Evolutionary conservation across 2,113 vertebrate species (phyloP), one percentile per base, ranked within the genome.

Genomic region (Atlantisia rogersi): DNA sequence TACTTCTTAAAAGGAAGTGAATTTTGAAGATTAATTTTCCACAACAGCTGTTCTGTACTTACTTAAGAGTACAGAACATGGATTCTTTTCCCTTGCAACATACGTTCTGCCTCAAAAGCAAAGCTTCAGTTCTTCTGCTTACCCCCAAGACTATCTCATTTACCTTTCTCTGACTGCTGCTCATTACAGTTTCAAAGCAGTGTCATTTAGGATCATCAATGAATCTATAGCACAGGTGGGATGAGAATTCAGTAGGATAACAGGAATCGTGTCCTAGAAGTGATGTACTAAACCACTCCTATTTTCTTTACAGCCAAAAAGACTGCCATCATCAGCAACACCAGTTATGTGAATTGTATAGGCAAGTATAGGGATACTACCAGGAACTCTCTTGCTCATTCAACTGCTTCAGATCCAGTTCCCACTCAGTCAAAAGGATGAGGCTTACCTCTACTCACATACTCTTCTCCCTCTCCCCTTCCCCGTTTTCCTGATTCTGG

Each of bases 291-390:
- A 71, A 52, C 21, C 28, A 73, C 25, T 52, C 1, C 29, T 63
- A 28, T 42, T 86, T 70, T 73, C 59, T 60, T 50, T 48, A 67
- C 22, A 82, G 53, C 3, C 71, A 52, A 24, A 68, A 55, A 32
- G 10, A 37, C 8, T 37, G 24, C 22, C 26, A 35, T 31, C 48
- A 83, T 20, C 64, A 88, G 39, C 24, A 92, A 58, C 15, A 21
- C 16, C 0, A 35, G n/a, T 19, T 32, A 60, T 0, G 0, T 42
- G 9, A 80, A n/a, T 60, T 83, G 44, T 48, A n/a, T 0, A 58
- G 18, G 13, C 25, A 80, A 65, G 6, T 9, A 31, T 2, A 68
- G 17, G 44, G 78, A 42, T 15, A 64, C 21, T 28, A 19, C 8
- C 42, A 80, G 48, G 31, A 88, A 76, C 15, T 50, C 3, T 39